Conservation (phyloP, 2,888 invertebrate species). For the Synergus japonicus region DNA sequence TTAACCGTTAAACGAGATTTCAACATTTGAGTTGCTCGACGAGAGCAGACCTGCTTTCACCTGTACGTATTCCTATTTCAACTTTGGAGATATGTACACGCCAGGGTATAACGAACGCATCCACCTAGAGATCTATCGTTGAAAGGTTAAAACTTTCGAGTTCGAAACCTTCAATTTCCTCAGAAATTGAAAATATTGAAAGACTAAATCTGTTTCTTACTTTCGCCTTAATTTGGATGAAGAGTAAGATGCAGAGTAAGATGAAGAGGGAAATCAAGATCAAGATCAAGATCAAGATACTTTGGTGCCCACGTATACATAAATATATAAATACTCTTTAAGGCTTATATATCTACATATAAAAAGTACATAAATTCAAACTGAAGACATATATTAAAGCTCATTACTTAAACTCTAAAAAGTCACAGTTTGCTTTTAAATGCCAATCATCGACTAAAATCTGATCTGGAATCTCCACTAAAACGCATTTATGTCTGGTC, state of each 20-base stretch:
- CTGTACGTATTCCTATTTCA: constrained; percentile 48
- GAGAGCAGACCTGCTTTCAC: constrained; percentile 49
- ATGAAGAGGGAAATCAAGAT: background rate
- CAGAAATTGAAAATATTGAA: no score
- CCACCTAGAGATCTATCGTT: background rate
- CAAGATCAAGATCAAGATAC: background rate
- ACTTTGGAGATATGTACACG: constrained; percentile 5
- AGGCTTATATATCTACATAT: background rate
- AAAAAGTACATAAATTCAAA: background rate
- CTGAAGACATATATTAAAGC: background rate
- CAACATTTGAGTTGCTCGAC: constrained; percentile 69
- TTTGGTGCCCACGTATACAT: background rate
- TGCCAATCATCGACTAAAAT: background rate
- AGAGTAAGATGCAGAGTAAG: no score
- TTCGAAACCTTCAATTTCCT: background rate
- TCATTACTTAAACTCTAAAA: constrained; percentile 9
- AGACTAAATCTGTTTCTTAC: no score
- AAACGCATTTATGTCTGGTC: constrained; percentile 22
- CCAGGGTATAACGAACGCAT: background rate
- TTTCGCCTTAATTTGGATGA: no score
- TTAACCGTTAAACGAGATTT: constrained; percentile 69
- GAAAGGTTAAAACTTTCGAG: constrained; percentile 5
- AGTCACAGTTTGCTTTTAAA: constrained; percentile 14
- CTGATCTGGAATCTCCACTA: constrained; percentile 10
- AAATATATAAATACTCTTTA: background rate